Base-by-base conservation (phyloP, 2,888 invertebrate species). In the Rotaria sp. region DNA sequence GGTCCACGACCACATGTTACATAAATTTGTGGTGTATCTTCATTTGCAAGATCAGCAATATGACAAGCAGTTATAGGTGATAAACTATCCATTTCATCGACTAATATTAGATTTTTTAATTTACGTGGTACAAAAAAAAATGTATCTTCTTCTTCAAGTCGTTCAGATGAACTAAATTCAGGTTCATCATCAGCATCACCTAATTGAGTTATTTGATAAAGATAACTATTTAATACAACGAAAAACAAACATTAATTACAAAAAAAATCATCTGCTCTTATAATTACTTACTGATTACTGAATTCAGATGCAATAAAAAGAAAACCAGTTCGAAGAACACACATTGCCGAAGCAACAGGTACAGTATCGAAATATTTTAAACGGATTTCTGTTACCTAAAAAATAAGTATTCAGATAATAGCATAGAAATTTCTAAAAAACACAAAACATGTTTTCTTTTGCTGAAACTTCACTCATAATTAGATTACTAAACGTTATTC, bases 301-400 rank as follows among this genome's bases (percentile, higher is more conserved):
- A 98, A 99, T 92, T 99, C 99, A 50, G 96, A 95, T 2, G 98
- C 98, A 21, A 98, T 95, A 92, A 99, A 99, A 35, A 99, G 92
- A 91, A 99, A 99, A 4, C 99, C 99, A 87, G 98, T 98, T 91
- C 98, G 98, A 87, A 99, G 92, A 50, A 99, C 98, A 92, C 97
- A 97, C 95, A 99, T 95, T 0, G 97, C 94, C 35, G 95, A 94
- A 0, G 99, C 96, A 7, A 97, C 96, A 15, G 99, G 97, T 7
- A 98, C 97, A 0, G 99, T 99, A 90, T 99, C 99, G 92, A 99
- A 99, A 92, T 99, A 99, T 90, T 99, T 99, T 24, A 99, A 92
- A 90, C 97, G 96, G 88, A 99, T 97, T 92, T 99, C 98, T 0
- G 97, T 97, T 15, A 92, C 91, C 90, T 97, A 87, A 67, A 88